Evolutionary conservation across 2,888 invertebrate genomes (phyloP).

Genomic region (Polymixis lichenea): DNA sequence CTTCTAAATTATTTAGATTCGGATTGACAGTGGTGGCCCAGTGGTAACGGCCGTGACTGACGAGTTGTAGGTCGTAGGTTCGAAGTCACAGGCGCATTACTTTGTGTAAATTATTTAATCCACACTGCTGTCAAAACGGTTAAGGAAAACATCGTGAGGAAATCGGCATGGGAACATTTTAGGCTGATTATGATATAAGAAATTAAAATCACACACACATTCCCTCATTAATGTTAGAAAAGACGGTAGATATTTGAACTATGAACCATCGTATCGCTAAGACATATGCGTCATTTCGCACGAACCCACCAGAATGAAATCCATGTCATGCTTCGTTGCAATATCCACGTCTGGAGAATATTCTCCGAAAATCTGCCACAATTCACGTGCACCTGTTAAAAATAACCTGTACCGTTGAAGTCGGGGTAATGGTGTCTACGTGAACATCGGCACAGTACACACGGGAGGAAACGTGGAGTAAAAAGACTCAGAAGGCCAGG

Average conservation of each 20-base stretch:
- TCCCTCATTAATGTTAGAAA: no score
- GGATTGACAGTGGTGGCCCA: no score
- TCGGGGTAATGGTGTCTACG: slow-evolving; percentile 43
- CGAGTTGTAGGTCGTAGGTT: no score
- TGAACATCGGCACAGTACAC: slow-evolving; percentile 30
- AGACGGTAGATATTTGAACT: background rate
- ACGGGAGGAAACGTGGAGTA: background rate
- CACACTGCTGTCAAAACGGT: no score
- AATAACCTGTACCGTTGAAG: slow-evolving; percentile 32
- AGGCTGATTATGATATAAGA: no score
- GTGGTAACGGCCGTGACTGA: no score
- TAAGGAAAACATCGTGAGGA: no score
- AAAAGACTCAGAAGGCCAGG: slow-evolving; percentile 14
- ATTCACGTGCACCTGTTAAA: slow-evolving; percentile 35
- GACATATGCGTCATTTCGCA: slow-evolving; percentile 15
- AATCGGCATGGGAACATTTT: no score
- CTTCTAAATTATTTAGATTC: no score
- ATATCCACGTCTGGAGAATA: background rate
- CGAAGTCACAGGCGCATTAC: no score
- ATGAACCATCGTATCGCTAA: background rate
- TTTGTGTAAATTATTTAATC: no score
- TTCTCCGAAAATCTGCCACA: slow-evolving; percentile 34
- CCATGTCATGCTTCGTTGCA: slow-evolving; percentile 19
- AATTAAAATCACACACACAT: no score
- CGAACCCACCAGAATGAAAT: background rate